These are phyloP conservation scores for Epirrhoe tristata DNA, from an alignment of 2,888 invertebrate species.

Conservation along the genomic window DNA sequence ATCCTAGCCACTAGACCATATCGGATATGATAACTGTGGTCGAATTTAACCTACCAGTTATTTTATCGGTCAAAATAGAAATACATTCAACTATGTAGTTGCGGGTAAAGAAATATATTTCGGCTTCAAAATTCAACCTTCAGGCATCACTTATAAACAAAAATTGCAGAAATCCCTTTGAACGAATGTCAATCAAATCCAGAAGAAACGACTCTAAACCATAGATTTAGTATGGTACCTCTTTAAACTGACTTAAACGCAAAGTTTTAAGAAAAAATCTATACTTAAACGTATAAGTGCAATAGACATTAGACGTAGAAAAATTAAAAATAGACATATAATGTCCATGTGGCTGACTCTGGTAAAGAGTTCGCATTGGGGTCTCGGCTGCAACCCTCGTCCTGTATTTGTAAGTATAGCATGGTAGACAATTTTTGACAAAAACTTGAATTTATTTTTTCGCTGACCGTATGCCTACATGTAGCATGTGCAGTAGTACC, in stretches of 20 bases:
- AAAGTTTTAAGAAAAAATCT: too few relatives aligned
- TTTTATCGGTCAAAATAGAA: neutral
- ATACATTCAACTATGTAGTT: neutral
- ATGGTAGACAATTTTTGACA: neutral
- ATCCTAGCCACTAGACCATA: slow-evolving; percentile 90
- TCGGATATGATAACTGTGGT: slow-evolving; percentile 46
- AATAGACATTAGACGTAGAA: slow-evolving; percentile 2
- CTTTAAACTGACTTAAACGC: neutral
- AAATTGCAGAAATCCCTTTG: slow-evolving; percentile 9
- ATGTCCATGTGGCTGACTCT: slow-evolving; percentile 87
- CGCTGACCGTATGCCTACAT: too few relatives aligned
- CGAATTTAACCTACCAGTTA: neutral
- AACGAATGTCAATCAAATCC: slow-evolving; percentile 13
- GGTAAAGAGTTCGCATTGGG: slow-evolving; percentile 81
- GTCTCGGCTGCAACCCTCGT: slow-evolving; percentile 74
- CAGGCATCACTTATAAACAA: neutral
- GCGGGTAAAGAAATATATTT: too few relatives aligned
- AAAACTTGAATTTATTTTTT: too few relatives aligned
- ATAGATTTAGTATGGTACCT: too few relatives aligned
- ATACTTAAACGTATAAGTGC: too few relatives aligned
- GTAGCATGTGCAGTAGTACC: too few relatives aligned
- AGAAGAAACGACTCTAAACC: neutral
- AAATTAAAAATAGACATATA: slow-evolving; percentile 22
- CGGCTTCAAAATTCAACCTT: neutral
- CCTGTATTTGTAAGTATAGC: slow-evolving; percentile 72